Percentiles rank a stretch among this genome's conserved stretches.
phyloP scores from a whole-genome alignment of 1,140 invertebrate species.

The Diorhabda elongata region DNA sequence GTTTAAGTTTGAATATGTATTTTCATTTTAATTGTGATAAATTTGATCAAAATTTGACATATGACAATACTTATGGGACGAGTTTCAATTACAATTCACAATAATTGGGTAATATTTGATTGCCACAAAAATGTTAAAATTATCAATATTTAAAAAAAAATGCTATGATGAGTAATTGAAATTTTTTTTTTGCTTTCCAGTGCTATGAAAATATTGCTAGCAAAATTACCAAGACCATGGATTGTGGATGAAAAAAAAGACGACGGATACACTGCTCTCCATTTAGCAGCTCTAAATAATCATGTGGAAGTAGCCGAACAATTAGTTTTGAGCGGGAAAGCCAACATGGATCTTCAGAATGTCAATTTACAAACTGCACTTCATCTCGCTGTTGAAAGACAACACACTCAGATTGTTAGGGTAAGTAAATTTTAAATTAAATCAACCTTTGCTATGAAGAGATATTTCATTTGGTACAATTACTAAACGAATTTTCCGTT shows the following conservation, averaged over 20 bases:
- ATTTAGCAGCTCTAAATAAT: constrained; percentile 94
- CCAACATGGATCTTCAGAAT: constrained; percentile 89
- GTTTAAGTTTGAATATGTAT: too few relatives aligned
- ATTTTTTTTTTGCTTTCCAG: constrained; percentile 55
- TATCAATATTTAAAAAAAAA: too few relatives aligned
- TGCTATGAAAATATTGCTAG: constrained; percentile 90
- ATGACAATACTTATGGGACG: background rate
- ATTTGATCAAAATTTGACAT: too few relatives aligned
- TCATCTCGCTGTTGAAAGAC: constrained; percentile 91
- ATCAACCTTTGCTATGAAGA: too few relatives aligned
- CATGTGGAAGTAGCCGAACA: constrained; percentile 95
- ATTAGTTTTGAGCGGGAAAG: constrained; percentile 79
- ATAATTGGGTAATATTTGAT: background rate
- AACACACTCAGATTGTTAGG: constrained; percentile 92
- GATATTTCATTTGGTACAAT: too few relatives aligned
- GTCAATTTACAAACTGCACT: constrained; percentile 95
- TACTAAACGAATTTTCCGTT: too few relatives aligned
- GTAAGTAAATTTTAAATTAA: constrained; percentile 46
- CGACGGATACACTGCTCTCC: constrained; percentile 94
- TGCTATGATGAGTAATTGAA: background rate
- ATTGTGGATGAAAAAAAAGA: constrained; percentile 98
- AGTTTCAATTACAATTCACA: background rate
- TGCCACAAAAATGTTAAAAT: background rate
- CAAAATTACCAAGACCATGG: constrained; percentile 90
- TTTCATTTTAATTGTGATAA: too few relatives aligned